These are phyloP conservation scores for Babyrousa celebensis DNA, from an alignment of 2,797 vertebrate genomes.

Conservation along the genomic window DNA sequence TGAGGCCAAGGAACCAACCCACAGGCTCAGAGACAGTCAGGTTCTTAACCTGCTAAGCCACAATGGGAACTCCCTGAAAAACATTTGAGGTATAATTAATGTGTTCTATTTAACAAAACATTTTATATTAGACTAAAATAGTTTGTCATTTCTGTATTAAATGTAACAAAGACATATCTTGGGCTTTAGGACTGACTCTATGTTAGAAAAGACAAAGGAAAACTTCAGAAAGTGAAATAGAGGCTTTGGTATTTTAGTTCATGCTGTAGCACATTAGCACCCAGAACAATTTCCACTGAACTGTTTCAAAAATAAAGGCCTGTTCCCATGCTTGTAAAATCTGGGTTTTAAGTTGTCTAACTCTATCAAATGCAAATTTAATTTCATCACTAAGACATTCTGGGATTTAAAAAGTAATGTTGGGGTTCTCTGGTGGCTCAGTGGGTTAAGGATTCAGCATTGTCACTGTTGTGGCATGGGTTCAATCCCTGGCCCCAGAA, in stretches of 20 bases:
- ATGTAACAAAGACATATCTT: constrained; percentile 13
- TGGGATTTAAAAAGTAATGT: background rate
- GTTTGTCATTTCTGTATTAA: constrained; percentile 3
- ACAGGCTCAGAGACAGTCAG: too few species aligned
- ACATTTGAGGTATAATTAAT: background rate
- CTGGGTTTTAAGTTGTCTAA: constrained; percentile 51
- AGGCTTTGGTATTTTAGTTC: background rate
- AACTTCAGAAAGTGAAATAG: background rate
- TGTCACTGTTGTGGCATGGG: too few species aligned
- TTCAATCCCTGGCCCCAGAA: too few species aligned
- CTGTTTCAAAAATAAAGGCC: background rate
- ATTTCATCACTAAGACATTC: background rate
- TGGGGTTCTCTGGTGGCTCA: background rate
- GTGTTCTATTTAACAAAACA: constrained; percentile 8
- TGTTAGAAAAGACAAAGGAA: constrained; percentile 26
- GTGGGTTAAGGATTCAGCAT: too few species aligned
- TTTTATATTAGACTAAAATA: constrained; percentile 15
- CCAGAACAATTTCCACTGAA: background rate
- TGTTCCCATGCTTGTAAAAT: constrained; percentile 2
- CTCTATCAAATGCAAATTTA: background rate
- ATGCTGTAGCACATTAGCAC: background rate
- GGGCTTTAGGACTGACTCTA: background rate
- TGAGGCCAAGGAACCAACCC: too few species aligned
- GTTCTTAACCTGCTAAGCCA: too few species aligned
- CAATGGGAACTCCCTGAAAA: too few species aligned